Conservation (phyloP, 2,113 vertebrate species). For the Pseudois nayaur region DNA sequence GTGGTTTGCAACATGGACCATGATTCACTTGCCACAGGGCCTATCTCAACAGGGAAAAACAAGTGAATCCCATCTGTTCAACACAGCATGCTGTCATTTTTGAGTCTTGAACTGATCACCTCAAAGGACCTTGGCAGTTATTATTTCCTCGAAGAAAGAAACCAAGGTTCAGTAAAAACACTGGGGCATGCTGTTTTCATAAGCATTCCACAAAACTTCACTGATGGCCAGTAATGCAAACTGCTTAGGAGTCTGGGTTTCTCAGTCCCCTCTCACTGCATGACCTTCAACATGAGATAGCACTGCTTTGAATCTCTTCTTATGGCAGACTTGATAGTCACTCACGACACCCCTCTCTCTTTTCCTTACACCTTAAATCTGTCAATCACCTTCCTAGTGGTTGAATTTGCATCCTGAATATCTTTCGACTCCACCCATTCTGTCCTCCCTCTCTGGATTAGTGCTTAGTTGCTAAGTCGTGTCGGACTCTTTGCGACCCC, state of each 20-base stretch:
- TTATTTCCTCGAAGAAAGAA: background rate
- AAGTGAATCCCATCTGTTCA: background rate
- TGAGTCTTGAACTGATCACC: background rate
- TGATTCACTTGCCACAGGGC: background rate
- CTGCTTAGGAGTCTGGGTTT: background rate
- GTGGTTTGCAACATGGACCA: background rate
- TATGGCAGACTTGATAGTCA: background rate
- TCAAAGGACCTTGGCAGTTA: background rate
- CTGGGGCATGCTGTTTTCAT: background rate
- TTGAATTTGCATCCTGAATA: background rate
- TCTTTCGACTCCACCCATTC: background rate
- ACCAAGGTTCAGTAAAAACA: background rate
- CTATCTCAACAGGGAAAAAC: background rate
- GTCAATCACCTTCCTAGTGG: background rate
- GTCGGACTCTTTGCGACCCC: accelerated
- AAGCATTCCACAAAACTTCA: background rate
- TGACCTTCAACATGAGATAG: background rate
- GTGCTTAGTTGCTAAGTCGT: background rate
- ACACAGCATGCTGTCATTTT: background rate
- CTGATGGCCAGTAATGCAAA: background rate
- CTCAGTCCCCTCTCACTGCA: background rate
- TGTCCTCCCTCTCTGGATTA: background rate
- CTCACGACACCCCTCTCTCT: background rate
- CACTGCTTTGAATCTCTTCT: background rate
- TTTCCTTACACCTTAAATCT: background rate